These are phyloP conservation scores for Hippocampus mohnikei DNA, from an alignment of 2,113 vertebrate genomes.

Conservation along the genomic window DNA sequence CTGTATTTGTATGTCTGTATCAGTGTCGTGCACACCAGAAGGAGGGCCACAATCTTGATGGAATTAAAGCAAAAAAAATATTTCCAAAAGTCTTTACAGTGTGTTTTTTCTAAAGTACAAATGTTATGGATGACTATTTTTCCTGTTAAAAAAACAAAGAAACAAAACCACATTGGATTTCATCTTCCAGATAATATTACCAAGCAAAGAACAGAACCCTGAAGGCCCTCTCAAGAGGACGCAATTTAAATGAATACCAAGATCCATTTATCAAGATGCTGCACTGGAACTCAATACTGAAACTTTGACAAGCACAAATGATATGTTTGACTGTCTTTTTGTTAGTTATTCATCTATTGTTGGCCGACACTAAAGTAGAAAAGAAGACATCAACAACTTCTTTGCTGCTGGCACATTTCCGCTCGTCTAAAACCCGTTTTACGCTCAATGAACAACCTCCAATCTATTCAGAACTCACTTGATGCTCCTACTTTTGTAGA, in stretches of 20 bases:
- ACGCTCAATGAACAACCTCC: neutral
- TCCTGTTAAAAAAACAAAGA: no score
- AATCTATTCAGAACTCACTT: slow-evolving; percentile 1
- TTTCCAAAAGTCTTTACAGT: no score
- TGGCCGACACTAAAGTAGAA: neutral
- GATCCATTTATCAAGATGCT: neutral
- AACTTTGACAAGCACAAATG: neutral
- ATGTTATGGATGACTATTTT: no score
- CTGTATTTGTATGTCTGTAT: no score
- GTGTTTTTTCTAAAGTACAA: no score
- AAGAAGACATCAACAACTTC: neutral
- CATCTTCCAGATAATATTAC: no score
- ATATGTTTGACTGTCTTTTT: neutral
- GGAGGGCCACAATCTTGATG: no score
- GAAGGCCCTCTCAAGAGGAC: neutral
- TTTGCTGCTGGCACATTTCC: slow-evolving; percentile 2
- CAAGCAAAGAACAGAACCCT: neutral
- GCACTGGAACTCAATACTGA: neutral
- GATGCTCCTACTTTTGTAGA: neutral
- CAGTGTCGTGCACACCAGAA: no score
- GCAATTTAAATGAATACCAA: neutral
- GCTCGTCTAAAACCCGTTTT: slow-evolving; percentile 11
- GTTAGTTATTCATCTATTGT: neutral
- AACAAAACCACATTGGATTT: no score
- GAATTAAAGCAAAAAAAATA: no score